Conservation (phyloP, 2,888 invertebrate species). For the Pharmacophagus antenor region DNA sequence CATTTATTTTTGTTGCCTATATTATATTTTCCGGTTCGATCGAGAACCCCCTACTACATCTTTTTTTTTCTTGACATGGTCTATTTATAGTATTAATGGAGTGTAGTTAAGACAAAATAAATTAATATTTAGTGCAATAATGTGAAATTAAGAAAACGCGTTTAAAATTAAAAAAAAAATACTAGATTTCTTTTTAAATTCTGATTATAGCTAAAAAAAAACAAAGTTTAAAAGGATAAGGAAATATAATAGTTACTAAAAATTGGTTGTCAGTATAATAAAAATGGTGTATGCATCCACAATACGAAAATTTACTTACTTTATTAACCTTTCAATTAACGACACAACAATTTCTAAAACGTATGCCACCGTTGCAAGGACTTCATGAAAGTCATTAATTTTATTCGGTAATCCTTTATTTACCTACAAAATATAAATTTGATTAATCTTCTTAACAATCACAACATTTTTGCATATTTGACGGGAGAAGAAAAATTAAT, state of each 20-base stretch:
- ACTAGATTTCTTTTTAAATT: too few relatives aligned
- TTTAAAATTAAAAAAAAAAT: too few relatives aligned
- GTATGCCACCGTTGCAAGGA: slow-evolving; percentile 4
- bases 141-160: too few relatives aligned
- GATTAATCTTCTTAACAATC: not conserved
- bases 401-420: slow-evolving; percentile 15
- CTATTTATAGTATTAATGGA: too few relatives aligned
- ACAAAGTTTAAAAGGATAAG: too few relatives aligned
- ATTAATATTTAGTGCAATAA: too few relatives aligned
- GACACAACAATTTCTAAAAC: slow-evolving; percentile 10
- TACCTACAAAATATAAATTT: slow-evolving; percentile 16
- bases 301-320: slow-evolving; percentile 9
- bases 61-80: too few relatives aligned
- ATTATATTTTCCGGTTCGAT: too few relatives aligned
- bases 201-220: too few relatives aligned
- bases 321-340: slow-evolving; percentile 36
- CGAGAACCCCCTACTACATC: too few relatives aligned
- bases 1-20: too few relatives aligned
- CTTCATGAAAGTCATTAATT: slow-evolving; percentile 31
- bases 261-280: not conserved
- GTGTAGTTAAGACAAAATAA: too few relatives aligned
- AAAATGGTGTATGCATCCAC: not conserved
- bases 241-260: not conserved
- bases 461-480: not conserved
- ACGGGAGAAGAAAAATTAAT: not conserved